phyloP scores from a whole-genome alignment of 1,140 invertebrate genomes.

The Danaus melanippus region DNA sequence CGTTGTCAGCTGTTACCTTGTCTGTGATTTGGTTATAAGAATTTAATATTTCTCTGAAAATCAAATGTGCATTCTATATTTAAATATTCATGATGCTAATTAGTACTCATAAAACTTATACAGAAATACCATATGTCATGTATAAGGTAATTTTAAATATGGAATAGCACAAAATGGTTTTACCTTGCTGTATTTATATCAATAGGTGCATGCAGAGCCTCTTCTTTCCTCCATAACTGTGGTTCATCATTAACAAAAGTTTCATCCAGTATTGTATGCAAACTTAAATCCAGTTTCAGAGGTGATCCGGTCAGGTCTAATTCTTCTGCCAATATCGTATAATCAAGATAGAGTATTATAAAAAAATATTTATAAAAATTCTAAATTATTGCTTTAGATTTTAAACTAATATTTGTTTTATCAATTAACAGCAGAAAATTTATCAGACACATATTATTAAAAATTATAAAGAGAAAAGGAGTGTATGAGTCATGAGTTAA shows the following conservation, averaged over 20 bases:
- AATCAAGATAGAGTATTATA: neutral
- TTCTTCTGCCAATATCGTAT: conserved; percentile 41
- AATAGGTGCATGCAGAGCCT: conserved; percentile 49
- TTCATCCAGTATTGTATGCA: conserved; percentile 65
- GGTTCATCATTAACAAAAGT: conserved; percentile 61
- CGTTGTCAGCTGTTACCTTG: conserved; percentile 30
- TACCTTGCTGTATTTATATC: conserved; percentile 53
- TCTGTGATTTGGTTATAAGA: conserved; percentile 44
- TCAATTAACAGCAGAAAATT: neutral
- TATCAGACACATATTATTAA: no score
- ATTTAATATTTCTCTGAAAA: conserved; percentile 60
- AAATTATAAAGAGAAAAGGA: no score
- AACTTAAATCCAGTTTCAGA: conserved; percentile 63
- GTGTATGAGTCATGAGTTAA: no score
- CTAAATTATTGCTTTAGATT: neutral
- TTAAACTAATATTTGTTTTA: neutral
- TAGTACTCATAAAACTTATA: no score
- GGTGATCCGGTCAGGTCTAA: conserved; percentile 67
- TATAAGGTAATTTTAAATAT: no score
- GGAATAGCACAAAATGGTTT: conserved; percentile 1
- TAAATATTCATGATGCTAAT: neutral
- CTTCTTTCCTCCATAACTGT: conserved; percentile 62
- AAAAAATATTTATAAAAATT: conserved; percentile 3
- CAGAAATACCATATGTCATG: no score
- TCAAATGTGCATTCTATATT: conserved; percentile 7